These are phyloP conservation scores for Poeciliopsis paucimaculata DNA, from an alignment of 2,797 vertebrate species.

Conservation along the genomic window DNA sequence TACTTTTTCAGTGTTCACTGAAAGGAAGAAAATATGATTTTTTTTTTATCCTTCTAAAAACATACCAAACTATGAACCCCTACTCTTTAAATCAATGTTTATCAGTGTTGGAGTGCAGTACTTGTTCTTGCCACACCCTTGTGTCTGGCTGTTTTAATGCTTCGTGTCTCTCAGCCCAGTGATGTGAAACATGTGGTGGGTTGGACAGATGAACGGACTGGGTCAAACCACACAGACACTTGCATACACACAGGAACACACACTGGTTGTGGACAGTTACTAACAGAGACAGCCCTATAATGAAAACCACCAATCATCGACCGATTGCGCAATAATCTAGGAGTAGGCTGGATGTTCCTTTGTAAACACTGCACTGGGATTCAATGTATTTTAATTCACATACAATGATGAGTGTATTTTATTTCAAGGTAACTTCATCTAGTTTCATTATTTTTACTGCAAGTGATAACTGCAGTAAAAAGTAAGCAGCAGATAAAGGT, in stretches of 20 bases:
- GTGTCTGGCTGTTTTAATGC: conserved; percentile 36
- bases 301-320: conserved; percentile 60
- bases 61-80: background rate
- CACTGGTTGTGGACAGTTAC: conserved; percentile 31
- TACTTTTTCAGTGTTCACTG: background rate
- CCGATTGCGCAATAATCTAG: conserved; percentile 47
- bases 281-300: conserved; percentile 57
- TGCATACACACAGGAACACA: conserved; percentile 13
- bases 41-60: background rate
- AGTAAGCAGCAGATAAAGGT: background rate
- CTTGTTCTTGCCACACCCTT: conserved; percentile 28
- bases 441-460: background rate
- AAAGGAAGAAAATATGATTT: background rate
- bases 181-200: conserved; percentile 74
- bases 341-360: conserved; percentile 26
- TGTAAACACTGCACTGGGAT: conserved; percentile 7
- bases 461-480: background rate
- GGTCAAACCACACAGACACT: conserved; percentile 64
- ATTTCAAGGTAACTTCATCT: background rate
- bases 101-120: conserved; percentile 12
- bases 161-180: conserved; percentile 24
- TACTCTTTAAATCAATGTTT: conserved; percentile 17
- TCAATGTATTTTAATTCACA: background rate
- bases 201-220: conserved; percentile 54
- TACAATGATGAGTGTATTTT: background rate